These are phyloP conservation scores for Trinectes maculatus DNA, from an alignment of 2,113 vertebrate genomes.

Conservation along the genomic window DNA sequence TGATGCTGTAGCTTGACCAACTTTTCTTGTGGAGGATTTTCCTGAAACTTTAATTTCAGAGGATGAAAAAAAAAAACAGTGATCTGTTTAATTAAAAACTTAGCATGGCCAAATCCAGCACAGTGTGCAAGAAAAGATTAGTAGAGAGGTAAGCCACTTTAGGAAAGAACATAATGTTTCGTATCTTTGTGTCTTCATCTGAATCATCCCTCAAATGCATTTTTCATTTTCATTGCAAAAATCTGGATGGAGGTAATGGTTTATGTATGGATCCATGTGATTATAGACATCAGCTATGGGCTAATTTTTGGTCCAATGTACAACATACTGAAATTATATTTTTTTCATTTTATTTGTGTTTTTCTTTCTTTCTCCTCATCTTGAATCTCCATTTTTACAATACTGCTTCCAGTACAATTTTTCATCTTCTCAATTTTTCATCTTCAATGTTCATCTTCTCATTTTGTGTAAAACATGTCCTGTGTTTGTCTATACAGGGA, in stretches of 20 bases:
- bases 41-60: conserved; percentile 80
- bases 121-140: conserved; percentile 80
- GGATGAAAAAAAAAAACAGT: conserved; percentile 69
- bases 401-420: neutral
- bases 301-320: neutral
- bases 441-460: neutral
- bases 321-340: neutral
- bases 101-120: conserved; percentile 71
- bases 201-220: conserved; percentile 33
- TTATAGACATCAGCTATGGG: conserved; percentile 3
- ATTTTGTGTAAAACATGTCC: neutral
- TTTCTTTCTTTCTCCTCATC: neutral
- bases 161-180: conserved; percentile 53
- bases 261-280: neutral
- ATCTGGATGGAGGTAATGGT: neutral
- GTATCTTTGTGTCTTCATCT: conserved; percentile 35
- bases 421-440: neutral
- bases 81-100: conserved; percentile 87
- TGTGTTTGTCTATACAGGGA: conserved; percentile 82
- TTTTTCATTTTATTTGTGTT: neutral
- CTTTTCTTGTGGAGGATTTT: conserved; percentile 50
- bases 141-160: conserved; percentile 72
- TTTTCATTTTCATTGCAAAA: conserved; percentile 6
- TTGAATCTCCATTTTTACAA: neutral
- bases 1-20: conserved; percentile 31